Evolutionary conservation across 2,797 vertebrate genomes (phyloP).

Genomic region (Nyctibius grandis): DNA sequence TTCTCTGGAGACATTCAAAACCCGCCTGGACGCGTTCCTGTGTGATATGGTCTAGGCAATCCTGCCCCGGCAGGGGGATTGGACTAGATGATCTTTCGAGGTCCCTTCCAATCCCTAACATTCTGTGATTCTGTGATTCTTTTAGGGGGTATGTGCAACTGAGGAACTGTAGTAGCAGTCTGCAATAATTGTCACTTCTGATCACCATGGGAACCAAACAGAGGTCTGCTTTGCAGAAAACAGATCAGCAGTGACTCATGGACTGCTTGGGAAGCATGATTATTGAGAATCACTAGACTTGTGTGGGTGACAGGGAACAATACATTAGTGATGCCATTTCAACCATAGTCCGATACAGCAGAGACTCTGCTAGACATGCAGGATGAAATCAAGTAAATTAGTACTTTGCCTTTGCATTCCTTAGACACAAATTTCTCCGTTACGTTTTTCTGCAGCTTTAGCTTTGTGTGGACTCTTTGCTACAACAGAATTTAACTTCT

Average conservation of each 20-base stretch:
- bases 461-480: background rate
- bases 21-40: too few species aligned
- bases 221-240: slow-evolving; percentile 42
- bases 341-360: background rate
- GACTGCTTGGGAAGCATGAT: background rate
- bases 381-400: background rate
- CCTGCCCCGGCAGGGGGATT: too few species aligned
- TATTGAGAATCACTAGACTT: slow-evolving; percentile 42
- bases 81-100: too few species aligned
- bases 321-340: background rate
- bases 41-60: too few species aligned
- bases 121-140: too few species aligned
- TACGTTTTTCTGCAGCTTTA: background rate
- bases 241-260: slow-evolving; percentile 52
- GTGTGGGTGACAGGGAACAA: slow-evolving; percentile 41
- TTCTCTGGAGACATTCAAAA: too few species aligned
- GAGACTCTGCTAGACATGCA: background rate
- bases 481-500: background rate
- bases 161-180: slow-evolving; percentile 32
- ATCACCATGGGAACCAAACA: slow-evolving; percentile 57
- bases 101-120: too few species aligned
- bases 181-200: slow-evolving; percentile 38
- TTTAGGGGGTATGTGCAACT: background rate
- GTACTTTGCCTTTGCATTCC: background rate
- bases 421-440: background rate